Conservation (phyloP, 2,797 vertebrate genomes). For the Cryptoblepharus egeriae region DNA sequence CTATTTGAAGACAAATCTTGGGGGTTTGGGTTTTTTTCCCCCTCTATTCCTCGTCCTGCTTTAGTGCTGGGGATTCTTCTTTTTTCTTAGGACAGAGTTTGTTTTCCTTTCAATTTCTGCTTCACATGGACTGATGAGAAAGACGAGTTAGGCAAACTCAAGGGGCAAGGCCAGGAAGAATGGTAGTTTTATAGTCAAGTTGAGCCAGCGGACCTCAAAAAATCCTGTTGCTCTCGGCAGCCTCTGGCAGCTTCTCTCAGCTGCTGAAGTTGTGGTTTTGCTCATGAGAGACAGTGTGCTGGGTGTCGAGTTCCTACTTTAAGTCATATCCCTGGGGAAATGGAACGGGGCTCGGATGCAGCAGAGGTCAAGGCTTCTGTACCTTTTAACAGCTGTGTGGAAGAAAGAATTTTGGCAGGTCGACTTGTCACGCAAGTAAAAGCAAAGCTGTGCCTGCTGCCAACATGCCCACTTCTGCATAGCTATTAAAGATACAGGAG, state of each 20-base stretch:
- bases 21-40: conserved; percentile 23
- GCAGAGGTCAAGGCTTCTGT: background rate
- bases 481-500: background rate
- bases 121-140: conserved; percentile 12
- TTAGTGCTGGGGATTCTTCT: conserved; percentile 9
- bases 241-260: background rate
- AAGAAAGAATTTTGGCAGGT: background rate
- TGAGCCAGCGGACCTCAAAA: conserved; percentile 25
- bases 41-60: background rate
- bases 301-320: background rate
- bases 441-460: background rate
- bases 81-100: conserved; percentile 17
- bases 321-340: background rate
- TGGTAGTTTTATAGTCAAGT: background rate
- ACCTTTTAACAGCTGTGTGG: background rate
- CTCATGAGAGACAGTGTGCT: background rate
- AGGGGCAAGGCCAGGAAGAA: conserved; percentile 9
- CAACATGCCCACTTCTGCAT: background rate
- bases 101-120: conserved; percentile 33
- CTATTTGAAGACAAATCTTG: conserved; percentile 71
- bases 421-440: background rate
- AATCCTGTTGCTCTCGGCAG: background rate
- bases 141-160: background rate
- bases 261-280: background rate
- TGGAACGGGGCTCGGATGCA: background rate